phyloP scores from a whole-genome alignment of 2,888 invertebrate genomes.

The Globia sparganii region DNA sequence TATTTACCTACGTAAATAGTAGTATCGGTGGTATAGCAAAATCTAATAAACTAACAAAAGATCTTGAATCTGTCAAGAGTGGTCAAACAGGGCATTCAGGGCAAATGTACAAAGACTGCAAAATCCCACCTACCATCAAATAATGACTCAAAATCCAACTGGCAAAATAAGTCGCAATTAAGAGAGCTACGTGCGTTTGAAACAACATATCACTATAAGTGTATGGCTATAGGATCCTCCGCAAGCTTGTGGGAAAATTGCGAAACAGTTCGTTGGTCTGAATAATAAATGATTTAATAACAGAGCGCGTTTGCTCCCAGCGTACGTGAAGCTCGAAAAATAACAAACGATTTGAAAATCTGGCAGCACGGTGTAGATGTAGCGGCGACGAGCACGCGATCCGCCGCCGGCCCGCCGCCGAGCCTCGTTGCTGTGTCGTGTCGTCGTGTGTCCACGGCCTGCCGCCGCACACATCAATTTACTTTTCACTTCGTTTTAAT shows the following conservation, averaged over 20 bases:
- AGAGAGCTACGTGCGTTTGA: constrained; percentile 66
- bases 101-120: background rate
- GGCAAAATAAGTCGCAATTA: constrained; percentile 66
- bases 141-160: constrained; percentile 36
- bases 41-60: background rate
- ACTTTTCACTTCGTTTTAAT: constrained; percentile 52
- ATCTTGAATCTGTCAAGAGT: background rate
- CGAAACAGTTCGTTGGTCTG: constrained; percentile 89
- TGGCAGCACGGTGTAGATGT: constrained; percentile 76
- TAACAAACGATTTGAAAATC: constrained; percentile 88
- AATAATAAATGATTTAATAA: constrained; percentile 91
- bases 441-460: constrained; percentile 24
- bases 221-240: constrained; percentile 68
- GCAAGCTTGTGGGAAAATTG: constrained; percentile 87
- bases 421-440: constrained; percentile 54
- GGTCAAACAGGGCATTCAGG: background rate
- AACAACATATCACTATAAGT: constrained; percentile 72
- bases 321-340: constrained; percentile 87
- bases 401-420: constrained; percentile 71
- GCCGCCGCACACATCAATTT: constrained; percentile 41
- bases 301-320: constrained; percentile 88
- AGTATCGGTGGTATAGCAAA: too few species aligned
- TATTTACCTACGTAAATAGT: too few species aligned
- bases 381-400: constrained; percentile 71
- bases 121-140: constrained; percentile 6